Base-by-base conservation (phyloP, 2,113 vertebrate genomes). In the Takifugu flavidus region DNA sequence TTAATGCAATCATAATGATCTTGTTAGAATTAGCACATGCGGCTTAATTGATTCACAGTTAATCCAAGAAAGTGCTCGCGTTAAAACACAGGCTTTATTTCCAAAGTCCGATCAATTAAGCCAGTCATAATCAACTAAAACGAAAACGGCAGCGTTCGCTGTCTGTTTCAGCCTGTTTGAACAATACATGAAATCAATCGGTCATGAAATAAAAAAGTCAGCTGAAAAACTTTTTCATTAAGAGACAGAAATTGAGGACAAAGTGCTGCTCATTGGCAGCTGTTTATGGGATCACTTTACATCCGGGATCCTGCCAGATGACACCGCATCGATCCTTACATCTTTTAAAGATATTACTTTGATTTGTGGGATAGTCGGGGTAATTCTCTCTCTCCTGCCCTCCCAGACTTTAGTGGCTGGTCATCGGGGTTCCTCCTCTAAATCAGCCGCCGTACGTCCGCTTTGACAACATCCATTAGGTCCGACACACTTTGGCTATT, bases 401-500 rank as follows among this genome's bases (percentile, higher is more conserved):
- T 44, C 25, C 50, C 65, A 28, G 31, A 25, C 57, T 25, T 71
- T 65, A 67, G 70, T 49, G 50, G 56, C 67, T 49, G 67, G 63
- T 64, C 75, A 63, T 59, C 26, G 56, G 52, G 58, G 42, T 72
- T 69, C 68, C 62, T 76, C 72, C 77, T 81, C 70, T 88, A 87
- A 88, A 88, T 87, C 87, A 86, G 68, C 45, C 56, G 59, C 78
- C 78, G 75, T 74, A 77, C 76, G 59, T 82, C 77, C 44, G 74
- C 75, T 77, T 77, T 87, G 84, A 87, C 86, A 87, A 79, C 78
- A 78, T 86, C 87, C 83, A 89, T 86, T 86, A 83, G 82, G 77
- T 69, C 61, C 58, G 59, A 75, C 83, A 78, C 77, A 79, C 82
- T 86, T 82, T 72, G 72, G 70, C 77, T 75, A 77, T 84, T 85